These are phyloP conservation scores for Cyprichromis sp. DNA, from an alignment of 2,113 vertebrate species.

Conservation along the genomic window DNA sequence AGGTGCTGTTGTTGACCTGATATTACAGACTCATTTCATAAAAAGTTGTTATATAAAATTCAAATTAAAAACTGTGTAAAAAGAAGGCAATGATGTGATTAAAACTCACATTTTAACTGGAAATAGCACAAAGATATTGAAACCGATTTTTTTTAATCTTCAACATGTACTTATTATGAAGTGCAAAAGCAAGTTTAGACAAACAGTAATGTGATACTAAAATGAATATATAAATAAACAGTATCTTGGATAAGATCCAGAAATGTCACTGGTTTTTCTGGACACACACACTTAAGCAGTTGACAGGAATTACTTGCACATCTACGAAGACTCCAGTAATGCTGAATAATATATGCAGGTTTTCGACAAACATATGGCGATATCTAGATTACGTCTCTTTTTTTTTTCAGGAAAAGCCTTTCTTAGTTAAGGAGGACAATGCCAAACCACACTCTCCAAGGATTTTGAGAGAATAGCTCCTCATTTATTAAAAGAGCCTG, in stretches of 20 bases:
- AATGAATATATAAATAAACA: background rate
- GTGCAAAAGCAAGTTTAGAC: background rate
- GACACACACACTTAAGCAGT: background rate
- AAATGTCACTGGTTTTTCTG: background rate
- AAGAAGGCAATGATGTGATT: background rate
- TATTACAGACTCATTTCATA: background rate
- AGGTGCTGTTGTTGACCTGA: background rate
- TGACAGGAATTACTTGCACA: background rate
- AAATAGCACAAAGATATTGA: background rate
- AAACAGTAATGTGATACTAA: background rate
- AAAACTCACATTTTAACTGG: too few species aligned
- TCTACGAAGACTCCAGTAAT: background rate
- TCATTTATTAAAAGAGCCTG: background rate
- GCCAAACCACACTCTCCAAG: background rate
- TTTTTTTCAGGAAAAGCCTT: background rate
- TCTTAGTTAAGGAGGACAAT: background rate
- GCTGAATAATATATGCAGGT: background rate
- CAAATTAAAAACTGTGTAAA: background rate
- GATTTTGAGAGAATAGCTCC: background rate
- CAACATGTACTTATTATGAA: background rate
- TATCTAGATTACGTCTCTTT: background rate
- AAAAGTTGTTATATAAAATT: background rate
- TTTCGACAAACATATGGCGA: background rate
- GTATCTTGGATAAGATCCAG: background rate
- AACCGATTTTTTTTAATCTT: rapidly evolving